A percentile compares a stretch with the other conserved stretches of the same genome.
Conservation (phyloP, 2,113 vertebrate species). For the Centrocercus urophasianus region DNA sequence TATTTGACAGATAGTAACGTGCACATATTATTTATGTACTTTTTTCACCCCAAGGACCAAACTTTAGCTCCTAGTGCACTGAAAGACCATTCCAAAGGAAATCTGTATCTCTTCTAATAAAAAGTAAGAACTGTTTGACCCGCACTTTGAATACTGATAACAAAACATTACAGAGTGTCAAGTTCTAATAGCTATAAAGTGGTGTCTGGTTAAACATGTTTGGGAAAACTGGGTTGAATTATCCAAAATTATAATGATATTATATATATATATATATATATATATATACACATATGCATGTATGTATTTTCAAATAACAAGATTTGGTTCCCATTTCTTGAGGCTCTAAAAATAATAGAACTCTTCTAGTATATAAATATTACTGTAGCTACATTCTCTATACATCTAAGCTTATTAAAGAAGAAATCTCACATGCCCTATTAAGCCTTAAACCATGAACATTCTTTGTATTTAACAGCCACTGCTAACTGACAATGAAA, state of each 20-base stretch:
- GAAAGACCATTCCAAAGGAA: background rate
- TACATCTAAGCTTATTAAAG: conserved; percentile 13
- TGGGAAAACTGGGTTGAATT: conserved; percentile 59
- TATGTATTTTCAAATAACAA: conserved; percentile 48
- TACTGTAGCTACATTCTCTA: background rate
- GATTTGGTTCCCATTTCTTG: background rate
- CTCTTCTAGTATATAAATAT: conserved; percentile 10
- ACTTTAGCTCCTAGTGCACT: background rate
- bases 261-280: too few species aligned
- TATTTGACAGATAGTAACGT: background rate
- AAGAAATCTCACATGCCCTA: background rate
- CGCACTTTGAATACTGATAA: background rate
- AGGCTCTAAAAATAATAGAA: conserved; percentile 40
- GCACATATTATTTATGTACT: background rate
- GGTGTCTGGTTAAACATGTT: background rate
- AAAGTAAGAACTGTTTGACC: background rate
- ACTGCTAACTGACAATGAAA: background rate
- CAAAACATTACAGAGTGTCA: background rate
- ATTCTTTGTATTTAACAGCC: background rate
- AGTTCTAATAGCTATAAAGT: conserved; percentile 12
- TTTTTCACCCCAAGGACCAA: background rate
- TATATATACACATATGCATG: too few species aligned
- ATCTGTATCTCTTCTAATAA: background rate
- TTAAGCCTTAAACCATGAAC: conserved; percentile 3
- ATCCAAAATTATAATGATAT: background rate